Evolutionary conservation across 2,888 invertebrate species (phyloP), one percentile per base, ranked within the genome.

Genomic region (Ellobium chinense): DNA sequence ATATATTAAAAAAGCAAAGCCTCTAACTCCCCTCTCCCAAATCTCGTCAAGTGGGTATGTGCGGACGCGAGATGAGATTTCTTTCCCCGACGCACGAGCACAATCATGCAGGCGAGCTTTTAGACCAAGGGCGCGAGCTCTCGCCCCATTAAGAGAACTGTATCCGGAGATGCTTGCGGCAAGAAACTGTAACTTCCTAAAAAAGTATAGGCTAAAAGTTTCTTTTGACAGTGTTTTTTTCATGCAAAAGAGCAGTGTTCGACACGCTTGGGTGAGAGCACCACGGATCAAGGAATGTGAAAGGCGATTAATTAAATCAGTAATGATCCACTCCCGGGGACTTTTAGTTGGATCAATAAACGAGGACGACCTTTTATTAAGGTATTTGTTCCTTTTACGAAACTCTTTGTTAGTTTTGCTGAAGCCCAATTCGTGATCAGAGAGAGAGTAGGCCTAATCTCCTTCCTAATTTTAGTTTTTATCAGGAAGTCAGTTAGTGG

Each of bases 361-460:
- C 54, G 31, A 18, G 46, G 46, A 21, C 21, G 29, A 21, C 1
- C 69, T 69, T 0, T 1, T 7, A 69, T 2, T 46, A 18, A 31
- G 14, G 29, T 12, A 12, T 69, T 69, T 69, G 31, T 46, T 69
- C 3, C 46, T 1, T 1, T 1, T 0, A 12, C 31, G 7, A 27
- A 54, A 27, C 7, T 54, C 54, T 54, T 46, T 69, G 31, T 69
- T 14, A 21, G 18, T 69, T 7, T 2, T 31, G 14, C 1, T 29
- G 14, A 69, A 5, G 27, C 21, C 2, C 14, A 69, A 69, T 69
- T 54, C 27, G 18, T 69, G 29, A 7, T 18, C 54, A 29, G 31
- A 29, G 54, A 69, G 54, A 54, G 69, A 69, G 69, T 54, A 69
- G n/a, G n/a, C n/a, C n/a, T n/a, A n/a, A n/a, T n/a, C 69, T 69